phyloP scores from a whole-genome alignment of 2,797 vertebrate species.

The Sebastes melanostomus region DNA sequence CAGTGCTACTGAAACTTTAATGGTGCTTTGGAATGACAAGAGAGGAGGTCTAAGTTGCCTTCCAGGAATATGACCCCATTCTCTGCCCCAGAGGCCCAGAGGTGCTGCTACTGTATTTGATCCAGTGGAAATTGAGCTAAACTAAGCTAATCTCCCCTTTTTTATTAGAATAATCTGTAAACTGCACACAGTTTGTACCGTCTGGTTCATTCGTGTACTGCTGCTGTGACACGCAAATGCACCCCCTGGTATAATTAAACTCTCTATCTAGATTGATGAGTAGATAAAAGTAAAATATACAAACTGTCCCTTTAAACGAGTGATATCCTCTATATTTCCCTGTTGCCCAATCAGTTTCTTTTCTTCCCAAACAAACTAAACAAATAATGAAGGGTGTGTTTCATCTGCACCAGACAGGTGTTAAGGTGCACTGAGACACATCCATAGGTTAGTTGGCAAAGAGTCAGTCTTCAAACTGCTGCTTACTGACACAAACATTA shows the following conservation, averaged over 20 bases:
- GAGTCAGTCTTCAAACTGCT: background rate
- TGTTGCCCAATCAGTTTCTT: background rate
- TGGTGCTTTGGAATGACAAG: constrained; percentile 10
- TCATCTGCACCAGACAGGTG: background rate
- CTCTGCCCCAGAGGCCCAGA: constrained; percentile 14
- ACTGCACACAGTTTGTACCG: background rate
- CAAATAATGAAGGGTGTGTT: background rate
- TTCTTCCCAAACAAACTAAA: background rate
- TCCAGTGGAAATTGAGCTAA: constrained; percentile 4
- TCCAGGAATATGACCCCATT: constrained; percentile 43
- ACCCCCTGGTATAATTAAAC: background rate
- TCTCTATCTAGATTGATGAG: background rate
- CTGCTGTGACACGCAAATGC: background rate
- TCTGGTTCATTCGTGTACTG: background rate
- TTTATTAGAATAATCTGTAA: background rate
- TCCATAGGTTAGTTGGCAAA: background rate
- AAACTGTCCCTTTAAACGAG: background rate
- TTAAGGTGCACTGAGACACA: background rate
- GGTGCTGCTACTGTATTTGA: constrained; percentile 1
- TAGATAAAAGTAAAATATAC: background rate
- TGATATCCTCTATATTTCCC: background rate
- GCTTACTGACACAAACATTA: background rate
- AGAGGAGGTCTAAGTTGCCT: constrained; percentile 14
- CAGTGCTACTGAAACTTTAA: constrained; percentile 29
- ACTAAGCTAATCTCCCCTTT: background rate